These are phyloP conservation scores for Pristionchus arcanus DNA, from an alignment of 2,888 invertebrate species.

Conservation along the genomic window DNA sequence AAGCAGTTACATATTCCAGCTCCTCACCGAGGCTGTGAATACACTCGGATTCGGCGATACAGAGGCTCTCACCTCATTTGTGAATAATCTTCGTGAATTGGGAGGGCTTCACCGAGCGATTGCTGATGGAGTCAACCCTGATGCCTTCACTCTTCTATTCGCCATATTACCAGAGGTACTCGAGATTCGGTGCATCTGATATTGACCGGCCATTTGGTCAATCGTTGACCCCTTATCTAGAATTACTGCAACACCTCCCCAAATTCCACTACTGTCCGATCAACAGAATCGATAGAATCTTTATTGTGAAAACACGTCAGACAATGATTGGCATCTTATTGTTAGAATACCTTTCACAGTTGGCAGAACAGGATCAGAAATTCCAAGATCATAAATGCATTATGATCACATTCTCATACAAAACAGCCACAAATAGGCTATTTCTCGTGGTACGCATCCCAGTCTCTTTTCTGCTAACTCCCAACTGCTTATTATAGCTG, in stretches of 20 bases:
- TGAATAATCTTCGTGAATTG: constrained; percentile 41
- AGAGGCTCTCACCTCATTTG: background rate
- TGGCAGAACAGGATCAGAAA: background rate
- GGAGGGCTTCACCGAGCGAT: constrained; percentile 46
- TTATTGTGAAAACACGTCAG: background rate
- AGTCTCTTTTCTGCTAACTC: constrained; percentile 4
- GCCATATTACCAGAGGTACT: constrained; percentile 40
- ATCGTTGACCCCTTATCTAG: background rate
- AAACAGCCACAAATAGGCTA: background rate
- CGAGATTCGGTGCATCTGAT: background rate
- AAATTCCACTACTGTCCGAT: background rate
- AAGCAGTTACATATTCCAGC: background rate
- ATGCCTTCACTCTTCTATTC: constrained; percentile 48
- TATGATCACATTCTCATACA: background rate
- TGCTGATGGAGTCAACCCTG: background rate
- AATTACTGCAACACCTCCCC: background rate
- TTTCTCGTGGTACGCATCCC: background rate
- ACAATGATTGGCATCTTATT: background rate
- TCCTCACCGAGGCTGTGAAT: constrained; percentile 53
- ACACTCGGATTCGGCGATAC: constrained; percentile 2
- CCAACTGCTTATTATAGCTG: constrained; percentile 34
- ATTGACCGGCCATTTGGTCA: background rate
- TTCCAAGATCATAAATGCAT: no score
- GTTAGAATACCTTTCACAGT: background rate
- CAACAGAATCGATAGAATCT: background rate